Percentiles rank a stretch among this genome's conserved stretches.
Conservation (phyloP, 2,888 invertebrate genomes). For the Microdon myrmicae region DNA sequence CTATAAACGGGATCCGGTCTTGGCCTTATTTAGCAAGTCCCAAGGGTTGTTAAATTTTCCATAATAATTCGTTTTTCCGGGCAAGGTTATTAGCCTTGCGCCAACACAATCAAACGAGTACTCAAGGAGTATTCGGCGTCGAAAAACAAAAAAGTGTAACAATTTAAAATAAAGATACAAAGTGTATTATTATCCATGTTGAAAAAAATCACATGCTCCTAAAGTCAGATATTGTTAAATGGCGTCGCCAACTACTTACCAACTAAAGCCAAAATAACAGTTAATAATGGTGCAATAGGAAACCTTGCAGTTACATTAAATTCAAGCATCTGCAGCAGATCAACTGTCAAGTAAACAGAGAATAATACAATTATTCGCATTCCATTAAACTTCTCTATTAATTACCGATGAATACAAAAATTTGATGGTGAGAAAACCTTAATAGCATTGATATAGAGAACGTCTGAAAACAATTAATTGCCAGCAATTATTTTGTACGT, state of each 20-base stretch:
- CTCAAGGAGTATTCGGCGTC: too few species aligned
- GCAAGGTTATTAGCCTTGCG: too few species aligned
- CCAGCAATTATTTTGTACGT: not conserved
- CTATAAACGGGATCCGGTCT: too few species aligned
- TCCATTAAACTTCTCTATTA: constrained; percentile 53
- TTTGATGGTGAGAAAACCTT: constrained; percentile 99
- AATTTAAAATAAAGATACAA: too few species aligned
- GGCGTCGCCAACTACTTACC: constrained; percentile 84
- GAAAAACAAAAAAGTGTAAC: too few species aligned
- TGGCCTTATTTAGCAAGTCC: too few species aligned
- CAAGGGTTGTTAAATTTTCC: too few species aligned
- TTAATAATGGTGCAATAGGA: constrained; percentile 95
- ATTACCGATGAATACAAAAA: constrained; percentile 98
- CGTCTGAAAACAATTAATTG: constrained; percentile 79
- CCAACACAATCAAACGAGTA: too few species aligned
- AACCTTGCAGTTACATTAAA: constrained; percentile 94
- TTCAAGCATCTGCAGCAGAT: constrained; percentile 97
- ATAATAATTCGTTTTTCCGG: too few species aligned
- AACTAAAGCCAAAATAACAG: constrained; percentile 96
- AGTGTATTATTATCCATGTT: too few species aligned
- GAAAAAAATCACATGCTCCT: too few species aligned
- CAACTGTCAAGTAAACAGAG: constrained; percentile 73
- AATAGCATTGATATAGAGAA: constrained; percentile 97
- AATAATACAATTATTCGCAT: not conserved
- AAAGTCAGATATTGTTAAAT: too few species aligned